Base-by-base conservation (phyloP, 2,797 vertebrate species). In the Ceryle rudis region DNA sequence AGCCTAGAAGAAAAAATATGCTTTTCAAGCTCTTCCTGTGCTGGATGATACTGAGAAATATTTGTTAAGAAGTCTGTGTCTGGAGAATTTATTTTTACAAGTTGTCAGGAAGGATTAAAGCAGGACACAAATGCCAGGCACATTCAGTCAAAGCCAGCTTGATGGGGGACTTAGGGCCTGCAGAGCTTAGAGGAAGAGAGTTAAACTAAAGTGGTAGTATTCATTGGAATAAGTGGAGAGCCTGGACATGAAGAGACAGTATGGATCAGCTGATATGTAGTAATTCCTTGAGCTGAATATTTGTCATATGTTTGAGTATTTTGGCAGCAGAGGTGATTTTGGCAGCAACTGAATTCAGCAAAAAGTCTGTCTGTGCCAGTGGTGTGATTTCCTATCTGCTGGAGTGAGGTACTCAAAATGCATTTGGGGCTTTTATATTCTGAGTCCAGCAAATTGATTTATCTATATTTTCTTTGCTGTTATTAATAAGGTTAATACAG, bases 81-180 rank as follows among this genome's bases (percentile, higher is more conserved):
- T 79, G 44, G 55, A 89, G 90, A 92, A 85, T 55, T 44, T 75
- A 66, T 70, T 84, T 79, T 70, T 86, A 51, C 51, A 79, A 77
- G 39, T 41, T 79, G 47, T 70, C n/a, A 46, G 18, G 52, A 78
- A 60, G 42, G 33, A 82, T 89, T 87, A 91, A 89, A 78, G 41
- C 47, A 82, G 37, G 37, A 62, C 22, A 64, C 25, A 89, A 89
- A 81, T 19, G 54, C 46, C 8, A 12, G 3, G 25, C 42, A 23
- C 21, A 33, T 33, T 9, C 33, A 74, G 31, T 26, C 35, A 89
- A 15, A 46, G 37, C 35, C 29, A 66, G 35, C 41, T 61, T 92
- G 42, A 81, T 0, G 0, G 23, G 28, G 8, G 3, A 46, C 29
- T 57, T 26, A 51, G n/a, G 28, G 15, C 41, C 28, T 52, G 44